These are phyloP conservation scores for Scrobipalpa atriplicella DNA, from an alignment of 2,888 invertebrate genomes.

Conservation along the genomic window DNA sequence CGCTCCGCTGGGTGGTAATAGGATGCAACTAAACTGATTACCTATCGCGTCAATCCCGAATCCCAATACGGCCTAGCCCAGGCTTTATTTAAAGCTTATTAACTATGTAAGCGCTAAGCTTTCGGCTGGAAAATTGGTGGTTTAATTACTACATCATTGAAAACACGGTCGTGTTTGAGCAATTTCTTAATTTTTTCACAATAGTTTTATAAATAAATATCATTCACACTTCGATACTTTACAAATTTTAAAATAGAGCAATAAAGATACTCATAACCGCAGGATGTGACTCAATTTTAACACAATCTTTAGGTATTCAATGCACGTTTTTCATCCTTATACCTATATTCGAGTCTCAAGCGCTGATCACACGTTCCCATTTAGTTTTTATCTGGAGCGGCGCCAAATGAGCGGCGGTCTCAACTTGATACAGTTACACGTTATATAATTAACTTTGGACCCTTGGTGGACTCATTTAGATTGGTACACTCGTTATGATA, in stretches of 20 bases:
- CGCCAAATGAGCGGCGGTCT: conserved; percentile 16
- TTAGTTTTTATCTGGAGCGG: conserved; percentile 11
- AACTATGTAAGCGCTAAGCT: not conserved
- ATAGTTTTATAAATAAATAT: too few species aligned
- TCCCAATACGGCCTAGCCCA: not conserved
- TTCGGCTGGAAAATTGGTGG: not conserved
- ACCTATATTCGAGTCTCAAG: conserved; percentile 8
- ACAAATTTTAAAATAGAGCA: too few species aligned
- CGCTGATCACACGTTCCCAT: conserved; percentile 5
- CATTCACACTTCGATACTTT: too few species aligned
- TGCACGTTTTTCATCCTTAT: not conserved
- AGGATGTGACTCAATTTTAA: too few species aligned
- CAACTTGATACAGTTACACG: conserved; percentile 1
- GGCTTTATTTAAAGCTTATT: not conserved
- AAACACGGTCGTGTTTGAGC: not conserved
- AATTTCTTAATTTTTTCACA: too few species aligned
- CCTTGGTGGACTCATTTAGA: not conserved
- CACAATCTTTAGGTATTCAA: too few species aligned
- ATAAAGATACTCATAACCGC: too few species aligned
- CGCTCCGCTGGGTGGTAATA: not conserved
- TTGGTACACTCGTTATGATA: too few species aligned
- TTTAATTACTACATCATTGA: not conserved
- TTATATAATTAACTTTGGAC: not conserved
- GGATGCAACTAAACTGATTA: conserved; percentile 4
- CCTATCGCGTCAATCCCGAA: conserved; percentile 2